Evolutionary conservation across 1,140 invertebrate species (phyloP).

Genomic region (Drosophila orena): DNA sequence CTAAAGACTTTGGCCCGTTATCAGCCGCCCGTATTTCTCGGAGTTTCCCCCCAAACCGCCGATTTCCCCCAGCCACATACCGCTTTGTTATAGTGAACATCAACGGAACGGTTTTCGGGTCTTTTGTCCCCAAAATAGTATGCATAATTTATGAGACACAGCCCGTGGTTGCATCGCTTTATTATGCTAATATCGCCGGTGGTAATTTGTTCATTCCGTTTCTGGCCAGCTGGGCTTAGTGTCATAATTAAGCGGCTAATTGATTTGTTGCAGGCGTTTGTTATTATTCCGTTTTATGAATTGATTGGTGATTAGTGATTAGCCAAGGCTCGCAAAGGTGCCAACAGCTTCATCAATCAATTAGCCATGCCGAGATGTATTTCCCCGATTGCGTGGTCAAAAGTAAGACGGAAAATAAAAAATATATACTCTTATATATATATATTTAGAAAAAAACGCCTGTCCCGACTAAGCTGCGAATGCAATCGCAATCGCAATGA

Average conservation of each 20-base stretch:
- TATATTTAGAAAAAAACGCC: conserved; percentile 20
- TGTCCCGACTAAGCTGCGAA: conserved; percentile 24
- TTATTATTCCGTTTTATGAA: conserved; percentile 65
- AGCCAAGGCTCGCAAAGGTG: conserved; percentile 62
- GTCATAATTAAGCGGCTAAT: conserved; percentile 83
- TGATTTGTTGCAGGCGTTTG: conserved; percentile 79
- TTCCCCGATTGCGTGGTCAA: conserved; percentile 42
- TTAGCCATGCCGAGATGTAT: conserved; percentile 62
- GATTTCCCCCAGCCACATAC: conserved; percentile 8
- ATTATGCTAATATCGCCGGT: conserved; percentile 70
- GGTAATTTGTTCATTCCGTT: conserved; percentile 78
- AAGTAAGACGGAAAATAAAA: neutral
- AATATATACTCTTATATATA: neutral
- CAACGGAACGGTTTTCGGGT: conserved; percentile 62
- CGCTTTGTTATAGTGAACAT: conserved; percentile 33
- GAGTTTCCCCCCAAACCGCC: conserved; percentile 52
- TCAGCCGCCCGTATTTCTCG: conserved; percentile 52
- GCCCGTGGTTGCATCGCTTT: conserved; percentile 74
- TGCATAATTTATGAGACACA: conserved; percentile 78
- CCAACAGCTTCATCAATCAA: conserved; percentile 76
- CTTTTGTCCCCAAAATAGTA: conserved; percentile 71
- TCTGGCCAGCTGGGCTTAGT: conserved; percentile 70
- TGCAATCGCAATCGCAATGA: conserved; percentile 52
- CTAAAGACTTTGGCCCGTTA: conserved; percentile 66
- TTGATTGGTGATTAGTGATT: conserved; percentile 73